Evolutionary conservation across 2,888 invertebrate species (phyloP), one percentile per base, ranked within the genome.

Genomic region (Cheilosia vernalis): DNA sequence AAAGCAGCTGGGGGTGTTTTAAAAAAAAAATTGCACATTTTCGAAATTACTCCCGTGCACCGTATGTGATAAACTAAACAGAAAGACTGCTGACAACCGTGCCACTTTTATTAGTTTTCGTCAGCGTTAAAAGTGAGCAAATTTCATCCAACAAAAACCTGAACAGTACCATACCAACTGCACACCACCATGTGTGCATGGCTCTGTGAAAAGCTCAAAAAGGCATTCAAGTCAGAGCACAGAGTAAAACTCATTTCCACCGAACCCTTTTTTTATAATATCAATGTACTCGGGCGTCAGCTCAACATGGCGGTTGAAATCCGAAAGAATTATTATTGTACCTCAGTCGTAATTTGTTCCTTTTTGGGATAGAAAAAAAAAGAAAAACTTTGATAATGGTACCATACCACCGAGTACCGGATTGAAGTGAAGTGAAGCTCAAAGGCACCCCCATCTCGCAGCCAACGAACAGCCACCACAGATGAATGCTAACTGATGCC

Each of bases 401-500:
- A 9, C 17, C 44, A 37, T 10, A 17, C 58, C 15, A 13, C 19
- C 15, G n/a, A 49, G 13, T 49, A 63, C 27, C 33, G 4, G 30
- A 61, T 47, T 61, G 27, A 49, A 33, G 30, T 47, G 27, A 47
- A 44, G 21, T 10, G 17, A 58, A 40, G 58, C 19, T 58, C 58
- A 58, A 58, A 58, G 58, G 58, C 24, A 15, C 4, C 13, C 24
- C 37, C 55, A 15, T 9, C 19, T 30, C 30, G 30, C 30, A 47
- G 4, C 10, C 33, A 2, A 33, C 19, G 19, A 47, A n/a, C 33
- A 44, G 47, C 30, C 47, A 40, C 56, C 58, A 33, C 47, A 33
- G 47, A 58, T 47, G 44, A 56, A 49, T 44, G 24, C 21, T 30
- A 19, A 70, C 70, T 15, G 47, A 21, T 70, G 30, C 47, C 58